phyloP scores from a whole-genome alignment of 2,113 vertebrate species.

The Pholis gunnellus region DNA sequence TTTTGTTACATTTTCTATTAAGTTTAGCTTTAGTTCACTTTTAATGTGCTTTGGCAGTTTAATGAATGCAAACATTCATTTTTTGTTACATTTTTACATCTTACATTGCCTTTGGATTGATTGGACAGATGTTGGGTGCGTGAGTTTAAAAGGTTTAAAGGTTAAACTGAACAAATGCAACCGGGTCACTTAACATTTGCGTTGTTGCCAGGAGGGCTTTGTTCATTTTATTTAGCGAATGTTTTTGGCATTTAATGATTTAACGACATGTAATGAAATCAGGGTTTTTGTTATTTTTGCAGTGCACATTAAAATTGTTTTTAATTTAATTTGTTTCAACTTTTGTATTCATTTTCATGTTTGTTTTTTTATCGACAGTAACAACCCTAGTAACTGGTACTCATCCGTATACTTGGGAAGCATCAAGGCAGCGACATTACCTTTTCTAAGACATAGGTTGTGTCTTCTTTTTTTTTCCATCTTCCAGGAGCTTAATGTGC shows the following conservation, averaged over 20 bases:
- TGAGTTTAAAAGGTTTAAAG: background rate
- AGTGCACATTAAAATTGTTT: background rate
- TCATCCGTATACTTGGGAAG: background rate
- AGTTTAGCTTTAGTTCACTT: background rate
- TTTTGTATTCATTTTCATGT: background rate
- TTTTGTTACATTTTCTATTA: slow-evolving; percentile 5
- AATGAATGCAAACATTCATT: background rate
- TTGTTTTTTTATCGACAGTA: background rate
- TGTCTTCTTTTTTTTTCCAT: slow-evolving; percentile 11
- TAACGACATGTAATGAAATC: background rate
- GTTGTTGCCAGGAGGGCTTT: background rate
- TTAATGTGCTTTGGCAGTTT: background rate
- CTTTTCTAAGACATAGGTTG: slow-evolving; percentile 4
- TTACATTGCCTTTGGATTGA: background rate
- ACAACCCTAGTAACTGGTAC: background rate
- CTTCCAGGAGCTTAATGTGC: slow-evolving; percentile 93
- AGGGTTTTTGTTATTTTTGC: background rate
- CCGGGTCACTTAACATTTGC: background rate
- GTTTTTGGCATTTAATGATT: background rate
- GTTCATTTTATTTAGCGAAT: background rate
- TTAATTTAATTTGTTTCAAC: background rate
- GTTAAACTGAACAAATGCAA: too few species aligned
- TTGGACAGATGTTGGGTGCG: background rate
- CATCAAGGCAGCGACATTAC: slow-evolving; percentile 5
- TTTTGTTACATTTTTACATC: background rate